A percentile compares a stretch with the other conserved stretches of the same genome.
phyloP scores from a whole-genome alignment of 2,113 vertebrate species.

The Ailurus styani region DNA sequence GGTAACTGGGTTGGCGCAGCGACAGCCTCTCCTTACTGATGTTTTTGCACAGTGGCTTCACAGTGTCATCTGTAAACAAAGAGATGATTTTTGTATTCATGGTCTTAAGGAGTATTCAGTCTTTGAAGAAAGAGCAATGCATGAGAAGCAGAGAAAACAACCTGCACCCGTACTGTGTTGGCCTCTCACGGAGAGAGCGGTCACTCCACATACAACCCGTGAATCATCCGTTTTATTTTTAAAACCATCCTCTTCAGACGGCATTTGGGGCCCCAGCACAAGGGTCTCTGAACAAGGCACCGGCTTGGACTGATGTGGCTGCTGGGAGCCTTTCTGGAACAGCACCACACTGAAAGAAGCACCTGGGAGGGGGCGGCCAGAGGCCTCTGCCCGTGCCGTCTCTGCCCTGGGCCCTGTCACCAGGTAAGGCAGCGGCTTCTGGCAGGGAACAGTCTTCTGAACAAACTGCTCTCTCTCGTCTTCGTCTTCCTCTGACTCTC shows the following conservation, averaged over 20 bases:
- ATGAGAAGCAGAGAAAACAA: neutral
- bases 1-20: neutral
- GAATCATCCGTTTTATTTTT: neutral
- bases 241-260: neutral
- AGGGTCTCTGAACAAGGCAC: neutral
- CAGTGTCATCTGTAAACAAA: neutral
- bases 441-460: too few relatives aligned
- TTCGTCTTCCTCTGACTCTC: neutral
- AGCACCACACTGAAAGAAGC: too few relatives aligned
- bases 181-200: neutral
- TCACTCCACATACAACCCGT: neutral
- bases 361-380: neutral
- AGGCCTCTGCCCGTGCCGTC: neutral
- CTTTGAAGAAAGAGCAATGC: neutral
- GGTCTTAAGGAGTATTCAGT: neutral
- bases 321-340: neutral
- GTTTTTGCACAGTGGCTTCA: neutral
- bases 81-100: neutral
- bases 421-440: neutral
- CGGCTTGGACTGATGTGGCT: neutral
- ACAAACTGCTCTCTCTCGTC: neutral
- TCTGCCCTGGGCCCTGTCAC: neutral
- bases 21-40: neutral
- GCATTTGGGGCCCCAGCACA: rapidly evolving
- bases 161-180: neutral